phyloP scores from a whole-genome alignment of 2,797 vertebrate genomes.

The Phoeniculus purpureus region DNA sequence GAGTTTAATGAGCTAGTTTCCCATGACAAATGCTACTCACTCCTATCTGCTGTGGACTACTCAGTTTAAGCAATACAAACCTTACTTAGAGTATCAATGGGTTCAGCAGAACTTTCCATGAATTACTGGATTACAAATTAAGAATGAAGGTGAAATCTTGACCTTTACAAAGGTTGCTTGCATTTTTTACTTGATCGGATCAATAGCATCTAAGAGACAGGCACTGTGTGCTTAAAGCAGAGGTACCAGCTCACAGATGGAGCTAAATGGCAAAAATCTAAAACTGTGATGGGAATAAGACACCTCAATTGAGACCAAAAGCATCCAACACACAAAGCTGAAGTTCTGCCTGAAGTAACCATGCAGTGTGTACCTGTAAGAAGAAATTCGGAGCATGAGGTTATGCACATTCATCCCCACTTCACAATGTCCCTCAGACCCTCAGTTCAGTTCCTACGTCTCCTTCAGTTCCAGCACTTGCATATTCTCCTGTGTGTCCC shows the following conservation, averaged over 20 bases:
- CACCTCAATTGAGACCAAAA: background rate
- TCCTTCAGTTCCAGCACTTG: background rate
- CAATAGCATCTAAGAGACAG: background rate
- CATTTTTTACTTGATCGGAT: rapidly evolving
- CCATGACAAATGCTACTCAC: background rate
- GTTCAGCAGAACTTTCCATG: background rate
- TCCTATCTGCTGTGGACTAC: background rate
- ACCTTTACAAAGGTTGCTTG: background rate
- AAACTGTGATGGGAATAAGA: background rate
- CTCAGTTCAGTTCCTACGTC: background rate
- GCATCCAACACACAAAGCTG: background rate
- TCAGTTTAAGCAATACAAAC: background rate
- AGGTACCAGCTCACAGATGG: background rate
- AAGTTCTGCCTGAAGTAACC: background rate
- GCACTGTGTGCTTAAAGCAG: background rate
- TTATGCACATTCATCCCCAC: background rate
- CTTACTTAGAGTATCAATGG: background rate
- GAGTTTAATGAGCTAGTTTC: background rate
- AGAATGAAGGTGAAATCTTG: background rate
- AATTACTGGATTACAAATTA: background rate
- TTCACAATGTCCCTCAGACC: background rate
- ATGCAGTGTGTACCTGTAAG: background rate
- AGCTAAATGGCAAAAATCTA: background rate
- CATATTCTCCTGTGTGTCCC: background rate
- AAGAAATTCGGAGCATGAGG: background rate